These are phyloP conservation scores for Thinocorus orbignyianus DNA, from an alignment of 2,113 vertebrate genomes.

Conservation along the genomic window DNA sequence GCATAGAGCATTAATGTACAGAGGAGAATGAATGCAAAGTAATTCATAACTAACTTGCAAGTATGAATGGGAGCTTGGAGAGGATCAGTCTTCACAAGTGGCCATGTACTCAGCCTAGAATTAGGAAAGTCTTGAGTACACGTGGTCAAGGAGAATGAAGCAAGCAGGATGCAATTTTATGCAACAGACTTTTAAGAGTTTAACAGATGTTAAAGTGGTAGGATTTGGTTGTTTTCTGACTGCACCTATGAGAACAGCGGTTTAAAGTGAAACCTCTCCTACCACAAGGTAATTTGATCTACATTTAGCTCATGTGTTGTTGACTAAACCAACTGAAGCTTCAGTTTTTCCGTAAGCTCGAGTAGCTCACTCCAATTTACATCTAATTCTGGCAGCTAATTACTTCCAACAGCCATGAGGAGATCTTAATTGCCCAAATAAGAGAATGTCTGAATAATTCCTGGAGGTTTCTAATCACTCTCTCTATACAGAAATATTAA, in stretches of 20 bases:
- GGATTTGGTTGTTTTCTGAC: not conserved
- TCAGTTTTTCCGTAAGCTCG: not conserved
- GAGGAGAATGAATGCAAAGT: not conserved
- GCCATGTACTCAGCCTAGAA: not conserved
- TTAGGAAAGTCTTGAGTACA: not conserved
- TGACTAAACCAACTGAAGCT: not conserved
- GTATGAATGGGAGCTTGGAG: constrained; percentile 35
- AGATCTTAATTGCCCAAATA: not conserved
- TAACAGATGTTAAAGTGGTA: not conserved
- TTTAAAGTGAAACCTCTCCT: not conserved
- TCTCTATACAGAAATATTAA: not conserved
- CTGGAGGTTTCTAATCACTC: not conserved
- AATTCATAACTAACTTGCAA: not conserved
- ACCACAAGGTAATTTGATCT: not conserved
- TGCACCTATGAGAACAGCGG: not conserved
- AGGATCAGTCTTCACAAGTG: constrained; percentile 9
- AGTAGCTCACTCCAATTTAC: not conserved
- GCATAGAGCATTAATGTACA: constrained; percentile 24
- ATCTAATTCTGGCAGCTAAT: not conserved
- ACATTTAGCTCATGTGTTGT: not conserved
- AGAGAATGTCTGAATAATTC: not conserved
- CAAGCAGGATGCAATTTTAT: not conserved
- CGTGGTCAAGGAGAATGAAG: not conserved
- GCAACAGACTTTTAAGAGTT: not conserved
- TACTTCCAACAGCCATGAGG: not conserved